Percentiles rank a stretch among this genome's conserved stretches.
Evolutionary conservation across 2,113 vertebrate species (phyloP).

Genomic region (Anolis sagrei): DNA sequence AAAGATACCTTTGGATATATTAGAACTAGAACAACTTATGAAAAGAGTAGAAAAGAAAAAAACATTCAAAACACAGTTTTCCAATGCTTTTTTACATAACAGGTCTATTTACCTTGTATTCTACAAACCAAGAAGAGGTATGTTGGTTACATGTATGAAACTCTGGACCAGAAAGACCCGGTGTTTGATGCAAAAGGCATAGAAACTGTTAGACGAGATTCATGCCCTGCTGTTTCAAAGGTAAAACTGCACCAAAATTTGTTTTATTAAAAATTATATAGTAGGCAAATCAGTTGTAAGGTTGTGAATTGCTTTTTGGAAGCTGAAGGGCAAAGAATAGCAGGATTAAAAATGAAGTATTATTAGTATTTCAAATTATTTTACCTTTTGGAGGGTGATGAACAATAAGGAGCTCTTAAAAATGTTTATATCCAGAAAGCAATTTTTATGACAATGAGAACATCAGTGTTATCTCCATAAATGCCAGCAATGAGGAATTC

Average conservation of each 20-base stretch:
- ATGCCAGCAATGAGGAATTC: neutral
- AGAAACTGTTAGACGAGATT: slow-evolving; percentile 94
- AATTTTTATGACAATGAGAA: too few relatives aligned
- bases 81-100: slow-evolving; percentile 35
- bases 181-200: slow-evolving; percentile 98
- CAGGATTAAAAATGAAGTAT: neutral
- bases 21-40: neutral
- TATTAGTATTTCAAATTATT: neutral
- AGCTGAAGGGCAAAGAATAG: too few relatives aligned
- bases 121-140: slow-evolving; percentile 99
- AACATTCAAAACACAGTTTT: neutral
- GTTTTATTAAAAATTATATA: slow-evolving; percentile 7
- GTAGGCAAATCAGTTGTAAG: neutral
- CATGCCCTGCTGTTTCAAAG: slow-evolving; percentile 98
- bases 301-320: neutral
- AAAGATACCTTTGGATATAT: neutral
- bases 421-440: too few relatives aligned
- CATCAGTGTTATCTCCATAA: too few relatives aligned
- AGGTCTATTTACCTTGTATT: slow-evolving; percentile 98
- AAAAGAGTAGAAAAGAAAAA: neutral
- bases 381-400: slow-evolving; percentile 7
- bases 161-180: slow-evolving; percentile 93
- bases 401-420: neutral
- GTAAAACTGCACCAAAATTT: slow-evolving; percentile 71
- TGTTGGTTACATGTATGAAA: slow-evolving; percentile 98